Conservation (phyloP, 2,113 vertebrate genomes). For the Colossoma macropomum region DNA sequence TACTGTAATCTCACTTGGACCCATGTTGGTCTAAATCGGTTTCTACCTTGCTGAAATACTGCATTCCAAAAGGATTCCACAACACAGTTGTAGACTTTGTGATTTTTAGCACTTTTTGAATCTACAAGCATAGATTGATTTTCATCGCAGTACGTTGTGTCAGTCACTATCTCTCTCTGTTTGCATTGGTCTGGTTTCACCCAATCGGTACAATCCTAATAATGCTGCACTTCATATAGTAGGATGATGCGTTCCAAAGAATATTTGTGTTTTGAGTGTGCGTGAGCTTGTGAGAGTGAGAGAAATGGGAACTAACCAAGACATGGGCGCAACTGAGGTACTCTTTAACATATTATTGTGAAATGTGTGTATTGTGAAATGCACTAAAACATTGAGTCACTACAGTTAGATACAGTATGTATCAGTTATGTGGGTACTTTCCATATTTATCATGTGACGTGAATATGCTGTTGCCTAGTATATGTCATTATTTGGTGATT, state of each 20-base stretch:
- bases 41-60: not conserved
- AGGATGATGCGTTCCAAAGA: slow-evolving; percentile 26
- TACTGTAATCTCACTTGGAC: no score
- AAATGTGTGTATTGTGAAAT: slow-evolving; percentile 39
- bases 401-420: slow-evolving; percentile 16
- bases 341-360: slow-evolving; percentile 2
- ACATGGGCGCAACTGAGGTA: not conserved
- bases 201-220: not conserved
- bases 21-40: no score
- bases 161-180: not conserved
- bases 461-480: slow-evolving; percentile 3
- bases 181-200: not conserved
- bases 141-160: not conserved
- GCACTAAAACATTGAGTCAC: slow-evolving; percentile 20
- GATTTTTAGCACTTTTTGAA: slow-evolving; percentile 39
- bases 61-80: not conserved
- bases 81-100: not conserved
- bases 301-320: not conserved
- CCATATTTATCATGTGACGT: slow-evolving; percentile 19
- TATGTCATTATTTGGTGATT: slow-evolving; percentile 3
- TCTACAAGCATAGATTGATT: not conserved
- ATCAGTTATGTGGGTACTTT: not conserved
- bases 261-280: not conserved
- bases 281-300: not conserved
- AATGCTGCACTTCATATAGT: slow-evolving; percentile 19